These are phyloP conservation scores for Zaprionus inermis DNA, from an alignment of 1,140 invertebrate species.

Conservation along the genomic window DNA sequence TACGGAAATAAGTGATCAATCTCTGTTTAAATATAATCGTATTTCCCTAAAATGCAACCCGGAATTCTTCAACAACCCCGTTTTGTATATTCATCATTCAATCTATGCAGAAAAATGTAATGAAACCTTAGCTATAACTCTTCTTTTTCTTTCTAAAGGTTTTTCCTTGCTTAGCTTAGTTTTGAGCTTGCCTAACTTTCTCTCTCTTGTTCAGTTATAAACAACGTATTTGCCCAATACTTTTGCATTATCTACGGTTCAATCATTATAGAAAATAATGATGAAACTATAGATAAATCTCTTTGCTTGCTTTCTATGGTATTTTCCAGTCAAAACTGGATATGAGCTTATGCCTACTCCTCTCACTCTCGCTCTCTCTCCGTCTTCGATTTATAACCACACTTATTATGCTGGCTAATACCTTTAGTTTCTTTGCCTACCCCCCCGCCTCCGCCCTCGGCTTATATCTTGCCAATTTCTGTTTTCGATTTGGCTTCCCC, in stretches of 20 bases:
- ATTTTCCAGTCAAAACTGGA: background rate
- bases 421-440: too few species aligned
- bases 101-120: too few species aligned
- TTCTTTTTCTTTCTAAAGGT: too few species aligned
- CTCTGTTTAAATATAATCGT: too few species aligned
- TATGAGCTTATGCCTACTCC: background rate
- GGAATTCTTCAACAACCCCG: too few species aligned
- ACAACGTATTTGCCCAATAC: background rate
- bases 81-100: too few species aligned
- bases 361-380: accelerated
- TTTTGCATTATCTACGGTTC: background rate
- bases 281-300: background rate
- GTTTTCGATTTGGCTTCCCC: slow-evolving; percentile 6
- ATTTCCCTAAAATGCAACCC: too few species aligned
- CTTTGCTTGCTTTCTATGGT: background rate
- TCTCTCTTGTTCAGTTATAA: too few species aligned
- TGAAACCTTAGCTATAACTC: too few species aligned
- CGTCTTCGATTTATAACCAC: background rate
- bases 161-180: too few species aligned
- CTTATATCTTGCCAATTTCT: slow-evolving; percentile 6
- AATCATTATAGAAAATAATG: background rate
- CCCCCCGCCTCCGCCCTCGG: background rate
- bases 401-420: background rate
- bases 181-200: too few species aligned
- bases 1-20: too few species aligned